Evolutionary conservation across 2,797 vertebrate genomes (phyloP).

Genomic region (Carcharodon carcharias): DNA sequence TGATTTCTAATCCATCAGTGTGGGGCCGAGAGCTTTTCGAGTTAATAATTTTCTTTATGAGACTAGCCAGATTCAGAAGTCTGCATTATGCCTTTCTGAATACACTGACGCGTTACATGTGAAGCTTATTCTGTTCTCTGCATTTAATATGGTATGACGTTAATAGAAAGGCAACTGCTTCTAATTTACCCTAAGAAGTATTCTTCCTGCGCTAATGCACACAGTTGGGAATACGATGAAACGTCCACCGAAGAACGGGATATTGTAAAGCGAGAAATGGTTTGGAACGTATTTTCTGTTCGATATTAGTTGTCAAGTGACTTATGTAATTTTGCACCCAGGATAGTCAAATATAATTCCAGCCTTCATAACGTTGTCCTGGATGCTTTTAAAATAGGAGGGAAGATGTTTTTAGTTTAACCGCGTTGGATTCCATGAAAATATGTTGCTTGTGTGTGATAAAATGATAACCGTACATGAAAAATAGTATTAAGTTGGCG

Average conservation of each 20-base stretch:
- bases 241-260: not conserved
- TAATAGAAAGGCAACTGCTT: not conserved
- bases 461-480: not conserved
- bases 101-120: not conserved
- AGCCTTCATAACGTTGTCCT: not conserved
- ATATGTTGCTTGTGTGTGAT: not conserved
- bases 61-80: not conserved
- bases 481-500: not conserved
- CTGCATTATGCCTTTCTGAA: not conserved
- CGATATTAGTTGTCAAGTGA: not conserved
- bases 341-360: not conserved
- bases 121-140: not conserved
- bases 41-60: conserved; percentile 33
- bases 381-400: not conserved
- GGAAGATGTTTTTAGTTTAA: not conserved
- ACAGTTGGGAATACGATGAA: not conserved
- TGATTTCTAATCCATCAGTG: conserved; percentile 7
- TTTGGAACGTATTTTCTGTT: not conserved
- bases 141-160: not conserved
- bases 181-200: not conserved
- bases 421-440: not conserved
- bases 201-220: not conserved
- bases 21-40: not conserved
- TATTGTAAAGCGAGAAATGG: not conserved
- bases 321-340: not conserved